phyloP scores from a whole-genome alignment of 1,140 invertebrate species.

The Belonocnema kinseyi region DNA sequence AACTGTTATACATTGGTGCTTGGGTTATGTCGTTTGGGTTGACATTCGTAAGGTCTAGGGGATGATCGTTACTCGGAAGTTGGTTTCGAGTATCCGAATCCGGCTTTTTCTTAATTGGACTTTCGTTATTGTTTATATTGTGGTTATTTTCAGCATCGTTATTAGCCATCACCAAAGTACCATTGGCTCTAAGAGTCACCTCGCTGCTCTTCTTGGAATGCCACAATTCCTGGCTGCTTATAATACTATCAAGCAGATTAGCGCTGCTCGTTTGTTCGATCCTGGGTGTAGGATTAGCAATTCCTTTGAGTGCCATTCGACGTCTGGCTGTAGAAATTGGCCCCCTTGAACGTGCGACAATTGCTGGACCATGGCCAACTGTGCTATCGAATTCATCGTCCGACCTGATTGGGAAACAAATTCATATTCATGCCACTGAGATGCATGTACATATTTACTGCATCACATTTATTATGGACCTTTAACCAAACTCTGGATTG shows the following conservation, averaged over 20 bases:
- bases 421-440: conserved; percentile 34
- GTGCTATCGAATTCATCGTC: conserved; percentile 62
- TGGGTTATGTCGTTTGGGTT: conserved; percentile 72
- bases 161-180: conserved; percentile 75
- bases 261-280: background rate
- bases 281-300: conserved; percentile 59
- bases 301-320: conserved; percentile 72
- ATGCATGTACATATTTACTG: conserved; percentile 31
- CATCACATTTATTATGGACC: background rate
- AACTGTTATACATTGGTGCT: conserved; percentile 78
- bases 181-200: conserved; percentile 79
- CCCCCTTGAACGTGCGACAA: conserved; percentile 64
- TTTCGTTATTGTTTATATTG: conserved; percentile 65
- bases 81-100: conserved; percentile 32
- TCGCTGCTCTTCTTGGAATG: conserved; percentile 79
- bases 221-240: conserved; percentile 85
- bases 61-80: conserved; percentile 38
- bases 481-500: background rate
- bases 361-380: conserved; percentile 49
- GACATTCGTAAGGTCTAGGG: conserved; percentile 61
- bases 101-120: conserved; percentile 56
- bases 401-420: conserved; percentile 61
- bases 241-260: conserved; percentile 85
- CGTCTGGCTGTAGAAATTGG: conserved; percentile 62
- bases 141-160: conserved; percentile 59